phyloP scores from a whole-genome alignment of 1,140 invertebrate species.

The Bombus haemorrhoidalis region DNA sequence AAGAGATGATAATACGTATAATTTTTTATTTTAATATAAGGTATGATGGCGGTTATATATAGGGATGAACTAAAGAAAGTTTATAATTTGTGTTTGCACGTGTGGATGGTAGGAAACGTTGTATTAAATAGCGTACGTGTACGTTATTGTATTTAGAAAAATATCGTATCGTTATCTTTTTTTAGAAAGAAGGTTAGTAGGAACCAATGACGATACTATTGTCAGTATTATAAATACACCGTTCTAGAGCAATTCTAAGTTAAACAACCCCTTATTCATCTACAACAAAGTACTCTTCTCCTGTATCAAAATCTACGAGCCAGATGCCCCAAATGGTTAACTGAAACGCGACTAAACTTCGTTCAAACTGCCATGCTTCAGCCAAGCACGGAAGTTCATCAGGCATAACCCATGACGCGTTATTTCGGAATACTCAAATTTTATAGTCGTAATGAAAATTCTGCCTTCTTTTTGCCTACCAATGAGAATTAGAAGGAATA shows the following conservation, averaged over 20 bases:
- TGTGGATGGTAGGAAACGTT: no score
- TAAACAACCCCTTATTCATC: not conserved
- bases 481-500: no score
- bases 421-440: constrained; percentile 15
- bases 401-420: not conserved
- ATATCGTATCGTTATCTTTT: not conserved
- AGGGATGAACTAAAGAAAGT: no score
- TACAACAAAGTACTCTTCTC: not conserved
- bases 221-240: not conserved
- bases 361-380: not conserved
- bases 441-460: not conserved
- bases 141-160: not conserved
- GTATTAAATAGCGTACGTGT: no score
- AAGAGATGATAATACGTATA: no score
- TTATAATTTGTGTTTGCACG: no score
- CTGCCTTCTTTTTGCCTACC: no score
- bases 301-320: not conserved
- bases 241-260: not conserved
- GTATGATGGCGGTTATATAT: no score
- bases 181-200: no score
- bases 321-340: constrained; percentile 9
- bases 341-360: not conserved
- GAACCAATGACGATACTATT: no score
- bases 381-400: not conserved
- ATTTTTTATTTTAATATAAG: no score